Conservation (phyloP, 2,113 vertebrate genomes). For the Mustela lutreola region DNA sequence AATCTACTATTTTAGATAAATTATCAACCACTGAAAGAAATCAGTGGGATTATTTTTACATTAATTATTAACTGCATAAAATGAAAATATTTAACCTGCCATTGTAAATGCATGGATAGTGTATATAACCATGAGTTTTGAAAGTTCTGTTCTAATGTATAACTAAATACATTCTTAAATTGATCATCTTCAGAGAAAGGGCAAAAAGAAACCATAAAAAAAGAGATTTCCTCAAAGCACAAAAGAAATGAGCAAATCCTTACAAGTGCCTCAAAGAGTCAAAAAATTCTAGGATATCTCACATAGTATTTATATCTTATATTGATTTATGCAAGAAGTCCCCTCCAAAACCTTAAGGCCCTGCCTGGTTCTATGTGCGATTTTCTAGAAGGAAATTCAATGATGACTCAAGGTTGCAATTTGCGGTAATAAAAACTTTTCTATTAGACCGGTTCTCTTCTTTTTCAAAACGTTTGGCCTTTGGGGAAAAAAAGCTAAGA, state of each 20-base stretch:
- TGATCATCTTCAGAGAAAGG: slow-evolving; percentile 62
- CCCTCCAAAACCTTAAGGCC: slow-evolving; percentile 56
- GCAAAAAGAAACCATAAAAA: slow-evolving; percentile 52
- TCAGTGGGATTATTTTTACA: slow-evolving; percentile 62
- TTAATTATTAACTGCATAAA: slow-evolving; percentile 63
- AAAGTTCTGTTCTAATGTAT: neutral
- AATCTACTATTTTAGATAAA: slow-evolving; percentile 66
- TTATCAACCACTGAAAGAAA: slow-evolving; percentile 62
- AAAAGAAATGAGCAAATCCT: slow-evolving; percentile 64
- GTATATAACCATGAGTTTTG: slow-evolving; percentile 36
- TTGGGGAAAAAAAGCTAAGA: neutral
- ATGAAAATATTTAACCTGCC: slow-evolving; percentile 56
- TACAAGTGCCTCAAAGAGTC: slow-evolving; percentile 50
- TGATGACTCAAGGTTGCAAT: slow-evolving; percentile 61
- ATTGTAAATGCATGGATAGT: slow-evolving; percentile 37
- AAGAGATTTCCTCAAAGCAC: slow-evolving; percentile 63
- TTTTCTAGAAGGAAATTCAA: slow-evolving; percentile 62
- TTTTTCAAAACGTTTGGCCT: slow-evolving; percentile 4
- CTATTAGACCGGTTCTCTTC: neutral
- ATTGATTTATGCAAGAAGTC: slow-evolving; percentile 61
- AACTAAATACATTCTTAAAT: slow-evolving; percentile 64
- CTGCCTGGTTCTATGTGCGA: slow-evolving; percentile 17
- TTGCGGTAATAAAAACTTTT: slow-evolving; percentile 69
- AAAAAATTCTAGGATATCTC: slow-evolving; percentile 39
- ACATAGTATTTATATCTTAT: slow-evolving; percentile 48